Percentiles rank a stretch among this genome's conserved stretches.
Conservation (phyloP, 1,140 invertebrate species). For the Nixonia krombeini region DNA sequence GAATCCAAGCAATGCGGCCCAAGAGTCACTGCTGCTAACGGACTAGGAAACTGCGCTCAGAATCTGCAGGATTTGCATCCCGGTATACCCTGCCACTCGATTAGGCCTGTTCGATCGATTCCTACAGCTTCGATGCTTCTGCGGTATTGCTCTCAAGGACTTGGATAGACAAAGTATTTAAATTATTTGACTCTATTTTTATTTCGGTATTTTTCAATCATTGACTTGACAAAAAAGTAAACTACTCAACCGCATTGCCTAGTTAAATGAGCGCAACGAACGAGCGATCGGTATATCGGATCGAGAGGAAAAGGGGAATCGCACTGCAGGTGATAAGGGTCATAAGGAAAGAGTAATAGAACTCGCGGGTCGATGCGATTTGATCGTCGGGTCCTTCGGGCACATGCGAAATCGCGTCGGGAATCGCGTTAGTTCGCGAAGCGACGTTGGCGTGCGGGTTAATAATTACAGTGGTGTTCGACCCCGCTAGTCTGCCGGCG, state of each 20-base stretch:
- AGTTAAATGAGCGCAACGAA: too few relatives aligned
- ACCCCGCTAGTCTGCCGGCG: slow-evolving; percentile 20
- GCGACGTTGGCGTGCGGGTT: slow-evolving; percentile 51
- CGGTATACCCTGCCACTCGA: slow-evolving; percentile 36
- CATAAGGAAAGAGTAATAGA: slow-evolving; percentile 18
- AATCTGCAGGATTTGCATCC: slow-evolving; percentile 23
- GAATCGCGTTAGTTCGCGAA: slow-evolving; percentile 54
- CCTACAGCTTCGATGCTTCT: neutral
- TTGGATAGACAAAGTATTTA: neutral
- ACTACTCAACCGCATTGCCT: too few relatives aligned
- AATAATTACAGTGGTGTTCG: slow-evolving; percentile 46
- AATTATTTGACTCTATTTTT: neutral
- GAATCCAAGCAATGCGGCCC: slow-evolving; percentile 62
- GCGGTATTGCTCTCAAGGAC: neutral
- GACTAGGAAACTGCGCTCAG: slow-evolving; percentile 24
- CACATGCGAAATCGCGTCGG: slow-evolving; percentile 38
- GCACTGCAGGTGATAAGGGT: neutral
- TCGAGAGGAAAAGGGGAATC: too few relatives aligned
- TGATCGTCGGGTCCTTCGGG: slow-evolving; percentile 27
- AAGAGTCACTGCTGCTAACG: slow-evolving; percentile 55
- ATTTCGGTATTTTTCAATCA: too few relatives aligned
- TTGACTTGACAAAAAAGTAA: too few relatives aligned
- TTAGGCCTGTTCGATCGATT: slow-evolving; percentile 27
- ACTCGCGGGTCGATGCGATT: slow-evolving; percentile 19
- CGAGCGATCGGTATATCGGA: too few relatives aligned